These are phyloP conservation scores for Amphiura filiformis DNA, from an alignment of 35 echinoderm and acorn worm species.

Conservation along the genomic window DNA sequence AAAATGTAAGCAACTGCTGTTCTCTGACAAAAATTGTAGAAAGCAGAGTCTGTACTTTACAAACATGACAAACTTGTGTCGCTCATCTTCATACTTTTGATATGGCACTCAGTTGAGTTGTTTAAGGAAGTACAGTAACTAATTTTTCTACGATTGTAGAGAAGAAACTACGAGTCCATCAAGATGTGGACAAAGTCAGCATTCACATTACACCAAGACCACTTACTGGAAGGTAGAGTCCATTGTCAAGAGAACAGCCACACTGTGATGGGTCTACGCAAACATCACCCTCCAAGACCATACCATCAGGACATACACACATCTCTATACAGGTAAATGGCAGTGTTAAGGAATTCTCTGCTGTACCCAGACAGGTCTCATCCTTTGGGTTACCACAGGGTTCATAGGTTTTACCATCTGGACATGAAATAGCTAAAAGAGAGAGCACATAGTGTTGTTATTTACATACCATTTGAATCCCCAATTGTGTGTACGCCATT, in stretches of 20 bases:
- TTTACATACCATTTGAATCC: too few species aligned
- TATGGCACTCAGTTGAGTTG: too few species aligned
- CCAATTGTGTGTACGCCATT: too few species aligned
- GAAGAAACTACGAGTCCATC: not conserved
- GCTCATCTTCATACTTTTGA: too few species aligned
- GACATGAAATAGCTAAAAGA: constrained; percentile 43
- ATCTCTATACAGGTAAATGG: constrained; percentile 58
- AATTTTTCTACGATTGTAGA: too few species aligned
- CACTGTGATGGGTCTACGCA: constrained; percentile 63
- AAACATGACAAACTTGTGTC: too few species aligned
- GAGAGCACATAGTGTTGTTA: too few species aligned
- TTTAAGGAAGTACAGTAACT: too few species aligned
- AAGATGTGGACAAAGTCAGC: not conserved
- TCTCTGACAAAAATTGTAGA: too few species aligned
- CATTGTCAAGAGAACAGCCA: constrained; percentile 53
- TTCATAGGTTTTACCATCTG: constrained; percentile 49
- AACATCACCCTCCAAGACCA: constrained; percentile 45
- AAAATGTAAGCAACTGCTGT: too few species aligned
- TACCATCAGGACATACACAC: constrained; percentile 67
- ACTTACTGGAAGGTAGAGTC: constrained; percentile 52
- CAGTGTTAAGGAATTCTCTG: constrained; percentile 9
- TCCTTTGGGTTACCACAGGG: constrained; percentile 58
- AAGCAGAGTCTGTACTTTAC: too few species aligned
- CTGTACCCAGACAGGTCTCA: constrained; percentile 34
- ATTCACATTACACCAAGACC: too few species aligned